Percentiles rank a stretch among this genome's conserved stretches.
phyloP scores from a whole-genome alignment of 1,140 invertebrate genomes.

The Drosophila sturtevanti region DNA sequence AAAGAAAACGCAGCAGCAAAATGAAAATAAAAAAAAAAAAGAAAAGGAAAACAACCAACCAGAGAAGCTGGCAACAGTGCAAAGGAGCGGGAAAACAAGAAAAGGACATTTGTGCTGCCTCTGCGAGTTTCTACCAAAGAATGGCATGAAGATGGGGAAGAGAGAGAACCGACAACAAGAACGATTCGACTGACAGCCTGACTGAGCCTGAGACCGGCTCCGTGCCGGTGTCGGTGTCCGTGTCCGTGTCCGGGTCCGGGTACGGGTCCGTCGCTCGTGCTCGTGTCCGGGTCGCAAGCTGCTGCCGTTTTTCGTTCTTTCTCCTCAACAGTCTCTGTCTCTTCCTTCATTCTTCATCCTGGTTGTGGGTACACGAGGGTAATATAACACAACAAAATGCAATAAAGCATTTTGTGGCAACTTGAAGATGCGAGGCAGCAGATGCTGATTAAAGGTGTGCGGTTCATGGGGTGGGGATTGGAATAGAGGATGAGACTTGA shows the following conservation, averaged over 20 bases:
- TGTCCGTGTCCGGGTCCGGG: not conserved
- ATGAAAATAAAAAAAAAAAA: conserved; percentile 76
- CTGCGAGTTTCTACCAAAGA: conserved; percentile 43
- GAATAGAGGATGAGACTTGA: conserved; percentile 13
- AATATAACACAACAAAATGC: conserved; percentile 81
- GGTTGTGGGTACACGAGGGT: conserved; percentile 64
- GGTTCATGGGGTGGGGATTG: conserved; percentile 63
- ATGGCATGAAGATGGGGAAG: not conserved
- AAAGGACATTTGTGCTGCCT: conserved; percentile 78
- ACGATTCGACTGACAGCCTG: conserved; percentile 54
- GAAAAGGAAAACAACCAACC: conserved; percentile 62
- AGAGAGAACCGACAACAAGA: conserved; percentile 11
- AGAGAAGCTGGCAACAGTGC: conserved; percentile 14
- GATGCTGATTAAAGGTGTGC: conserved; percentile 81
- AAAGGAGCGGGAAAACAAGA: conserved; percentile 44
- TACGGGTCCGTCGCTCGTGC: not conserved
- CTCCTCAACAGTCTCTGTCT: conserved; percentile 12
- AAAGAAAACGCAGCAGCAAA: conserved; percentile 80
- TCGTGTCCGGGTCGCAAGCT: conserved; percentile 53
- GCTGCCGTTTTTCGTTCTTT: conserved; percentile 38
- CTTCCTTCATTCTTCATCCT: not conserved
- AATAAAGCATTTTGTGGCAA: conserved; percentile 81
- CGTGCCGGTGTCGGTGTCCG: conserved; percentile 11
- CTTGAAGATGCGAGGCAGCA: conserved; percentile 79
- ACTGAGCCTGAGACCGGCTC: conserved; percentile 47